These are phyloP conservation scores for Phoronis australis DNA, from an alignment of 2,888 invertebrate species.

Conservation along the genomic window DNA sequence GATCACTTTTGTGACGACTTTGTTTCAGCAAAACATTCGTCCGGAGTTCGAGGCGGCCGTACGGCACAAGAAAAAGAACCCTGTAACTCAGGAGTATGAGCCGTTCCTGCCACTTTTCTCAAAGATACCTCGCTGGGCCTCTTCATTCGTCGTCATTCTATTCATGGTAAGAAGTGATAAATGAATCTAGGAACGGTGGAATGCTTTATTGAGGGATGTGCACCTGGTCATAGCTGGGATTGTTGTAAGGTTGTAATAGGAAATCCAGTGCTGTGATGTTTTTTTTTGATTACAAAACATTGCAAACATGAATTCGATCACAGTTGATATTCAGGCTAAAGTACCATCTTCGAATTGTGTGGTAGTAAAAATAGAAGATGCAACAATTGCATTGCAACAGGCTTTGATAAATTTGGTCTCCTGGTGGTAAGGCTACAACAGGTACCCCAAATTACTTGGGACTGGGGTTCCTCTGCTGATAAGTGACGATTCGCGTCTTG, in stretches of 20 bases:
- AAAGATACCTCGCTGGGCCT: slow-evolving; percentile 26
- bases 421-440: no score
- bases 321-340: no score
- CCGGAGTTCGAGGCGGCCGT: slow-evolving; percentile 79
- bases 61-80: slow-evolving; percentile 68
- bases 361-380: no score
- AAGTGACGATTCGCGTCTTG: no score
- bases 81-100: slow-evolving; percentile 79
- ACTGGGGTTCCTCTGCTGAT: no score
- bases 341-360: no score
- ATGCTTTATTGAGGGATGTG: not conserved
- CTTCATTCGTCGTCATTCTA: slow-evolving; percentile 62
- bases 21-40: slow-evolving; percentile 60
- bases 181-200: not conserved
- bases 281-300: not conserved
- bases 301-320: not conserved
- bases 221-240: no score
- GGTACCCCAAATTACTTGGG: no score
- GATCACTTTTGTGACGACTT: not conserved
- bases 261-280: not conserved
- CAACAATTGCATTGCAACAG: no score
- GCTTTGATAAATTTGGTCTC: no score
- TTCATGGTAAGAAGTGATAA: slow-evolving; percentile 72
- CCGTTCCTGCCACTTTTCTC: slow-evolving; percentile 76
- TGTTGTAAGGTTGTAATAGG: not conserved